These are phyloP conservation scores for Brienomyrus brachyistius DNA, from an alignment of 2,113 vertebrate species.

Conservation along the genomic window DNA sequence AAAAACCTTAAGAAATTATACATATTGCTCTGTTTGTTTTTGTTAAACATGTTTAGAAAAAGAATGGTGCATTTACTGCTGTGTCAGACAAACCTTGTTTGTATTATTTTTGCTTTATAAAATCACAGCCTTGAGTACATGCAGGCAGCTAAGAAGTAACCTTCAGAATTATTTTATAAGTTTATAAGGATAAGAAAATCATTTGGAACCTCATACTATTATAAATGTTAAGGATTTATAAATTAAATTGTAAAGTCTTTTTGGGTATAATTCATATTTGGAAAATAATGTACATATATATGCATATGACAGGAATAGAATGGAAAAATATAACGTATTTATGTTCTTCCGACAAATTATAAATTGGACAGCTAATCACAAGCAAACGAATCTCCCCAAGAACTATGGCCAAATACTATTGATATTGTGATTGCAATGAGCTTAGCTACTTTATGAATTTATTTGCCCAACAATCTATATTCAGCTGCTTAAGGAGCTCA, in stretches of 20 bases:
- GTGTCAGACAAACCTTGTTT: slow-evolving; percentile 17
- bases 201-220: not conserved
- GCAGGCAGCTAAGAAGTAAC: slow-evolving; percentile 11
- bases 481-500: not conserved
- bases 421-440: not conserved
- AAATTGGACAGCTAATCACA: not conserved
- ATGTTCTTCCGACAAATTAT: not conserved
- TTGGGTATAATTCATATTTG: not conserved
- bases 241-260: not conserved
- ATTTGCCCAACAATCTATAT: not conserved
- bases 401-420: not conserved
- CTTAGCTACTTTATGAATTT: not conserved
- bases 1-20: not conserved
- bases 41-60: not conserved
- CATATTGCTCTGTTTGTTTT: slow-evolving; percentile 31
- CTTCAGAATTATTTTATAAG: slow-evolving; percentile 8
- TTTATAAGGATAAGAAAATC: slow-evolving; percentile 4
- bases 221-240: not conserved
- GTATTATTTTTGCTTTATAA: slow-evolving; percentile 32
- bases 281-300: not conserved
- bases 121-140: slow-evolving; percentile 27
- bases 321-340: not conserved
- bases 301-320: not conserved
- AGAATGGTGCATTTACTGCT: not conserved
- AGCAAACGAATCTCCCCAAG: not conserved